Base-by-base conservation (phyloP, 64 coral and sea anemone species). In the Acropora tenuis region DNA sequence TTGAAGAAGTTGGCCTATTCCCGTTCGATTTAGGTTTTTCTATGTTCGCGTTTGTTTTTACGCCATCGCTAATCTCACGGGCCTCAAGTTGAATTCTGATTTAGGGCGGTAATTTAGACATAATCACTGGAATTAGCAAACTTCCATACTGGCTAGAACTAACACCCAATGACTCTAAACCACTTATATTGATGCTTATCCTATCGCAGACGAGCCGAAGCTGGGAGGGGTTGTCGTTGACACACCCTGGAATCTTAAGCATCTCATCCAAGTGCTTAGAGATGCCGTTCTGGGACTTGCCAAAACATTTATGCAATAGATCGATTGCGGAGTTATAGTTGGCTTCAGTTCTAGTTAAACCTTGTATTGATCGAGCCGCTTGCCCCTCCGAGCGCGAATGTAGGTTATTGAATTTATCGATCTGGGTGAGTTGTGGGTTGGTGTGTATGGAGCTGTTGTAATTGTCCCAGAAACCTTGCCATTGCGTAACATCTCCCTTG, bases 381-480 rank as follows among this genome's bases (percentile, higher is more conserved):
- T 42, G 61, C 41, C 82, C 82, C 12, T 87, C 84, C 46, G 9
- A 53, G 50, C 5, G 50, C 1, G 78, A 68, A 13, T 80, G 61
- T 41, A 90, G 66, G 16, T 88, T 79, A 60, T 88, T 82, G 48
- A 93, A 93, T 53, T 87, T 88, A 63, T 93, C 84, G 43, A 93
- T 86, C 48, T 74, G 78, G 15, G 57, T 50, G 15, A 93, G 41
- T 2, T 41, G 66, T 15, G 12, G 4, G 48, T 93, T 88, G 46
- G 30, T 49, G 47, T 93, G 91, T 13, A 88, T 75, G 8, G 91
- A 18, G 2, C 76, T 50, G 80, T 93, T 88, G 20, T 55, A 88
- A 10, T n/a, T 83, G 44, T 93, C 85, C 91, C 91, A 93, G 58
- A 93, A 93, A 6, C 13, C 13, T 1, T 69, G 87, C 84, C 50